Base-by-base conservation (phyloP, 1,140 invertebrate species). In the Listronotus bonariensis region DNA sequence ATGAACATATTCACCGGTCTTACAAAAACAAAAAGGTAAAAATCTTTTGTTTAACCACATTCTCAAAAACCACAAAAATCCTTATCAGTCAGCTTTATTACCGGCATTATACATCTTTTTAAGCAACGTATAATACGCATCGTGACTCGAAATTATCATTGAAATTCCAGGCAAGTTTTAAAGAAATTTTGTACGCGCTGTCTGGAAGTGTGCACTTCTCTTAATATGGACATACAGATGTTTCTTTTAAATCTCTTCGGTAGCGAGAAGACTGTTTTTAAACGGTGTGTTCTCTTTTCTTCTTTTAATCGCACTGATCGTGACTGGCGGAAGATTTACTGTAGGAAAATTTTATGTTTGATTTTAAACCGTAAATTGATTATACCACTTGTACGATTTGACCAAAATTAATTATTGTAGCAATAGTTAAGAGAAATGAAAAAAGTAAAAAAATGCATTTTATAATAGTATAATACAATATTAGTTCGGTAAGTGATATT, bases 151-250 rank as follows among this genome's bases (percentile, higher is more conserved):
- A 49, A 14, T n/a, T 18, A 32, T 58, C 56, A 58, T 58, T 58
- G 56, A 58, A 18, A 58, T 58, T 58, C 56, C 56, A 20, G 17
- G 9, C 56, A 11, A 18, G 56, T 58, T 8, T 32, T 18, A 36
- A 58, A 58, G 56, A 58, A 58, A 58, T 58, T 58, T 20, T 48
- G 48, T 49, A 36, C 56, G 43, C 56, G 31, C 43, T 20, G 32
- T 58, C 34, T 58, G 43, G 45, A 58, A 58, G 56, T 58, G 56
- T 58, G 56, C 56, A 58, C 56, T 9, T 10, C 20, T 5, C 53
- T 57, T 57, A 57, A 57, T 57, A 57, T 57, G 55, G 55, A 12
- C 55, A 43, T 57, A 57, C 55, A 57, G 55, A 57, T 57, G 55
- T 57, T 57, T 45, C 26, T 57, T 57, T 57, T 57, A 57, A 57